These are phyloP conservation scores for Actias luna DNA, from an alignment of 2,888 invertebrate species.

Conservation along the genomic window DNA sequence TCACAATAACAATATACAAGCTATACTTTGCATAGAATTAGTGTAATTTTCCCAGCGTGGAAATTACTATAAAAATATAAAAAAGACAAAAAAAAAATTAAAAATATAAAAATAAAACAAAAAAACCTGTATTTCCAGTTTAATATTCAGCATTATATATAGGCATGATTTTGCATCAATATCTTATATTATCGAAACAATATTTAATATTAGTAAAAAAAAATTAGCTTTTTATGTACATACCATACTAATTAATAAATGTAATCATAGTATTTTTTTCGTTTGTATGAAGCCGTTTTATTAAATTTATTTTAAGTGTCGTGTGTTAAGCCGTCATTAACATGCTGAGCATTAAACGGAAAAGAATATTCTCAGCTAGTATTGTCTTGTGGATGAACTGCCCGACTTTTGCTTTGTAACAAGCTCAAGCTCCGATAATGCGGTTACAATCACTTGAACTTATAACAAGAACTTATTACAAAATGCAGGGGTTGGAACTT, in stretches of 20 bases:
- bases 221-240: constrained; percentile 77
- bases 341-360: constrained; percentile 82
- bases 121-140: constrained; percentile 79
- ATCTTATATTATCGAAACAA: constrained; percentile 65
- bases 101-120: constrained; percentile 56
- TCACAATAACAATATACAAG: constrained; percentile 85
- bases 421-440: constrained; percentile 51
- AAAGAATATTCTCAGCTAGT: constrained; percentile 78
- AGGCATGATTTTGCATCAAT: constrained; percentile 77
- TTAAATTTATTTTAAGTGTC: constrained; percentile 57
- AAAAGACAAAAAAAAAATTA: constrained; percentile 46
- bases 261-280: constrained; percentile 55
- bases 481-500: constrained; percentile 73
- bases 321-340: constrained; percentile 66
- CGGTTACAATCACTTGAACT: constrained; percentile 54
- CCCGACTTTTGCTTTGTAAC: constrained; percentile 77
- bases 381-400: constrained; percentile 78
- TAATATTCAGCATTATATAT: constrained; percentile 80
- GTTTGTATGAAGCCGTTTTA: constrained; percentile 50
- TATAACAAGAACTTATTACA: constrained; percentile 52
- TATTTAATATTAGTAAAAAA: constrained; percentile 31
- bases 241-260: constrained; percentile 43
- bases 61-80: constrained; percentile 75
- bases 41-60: constrained; percentile 91
- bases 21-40: constrained; percentile 97